phyloP scores from a whole-genome alignment of 2,797 vertebrate species.

The Lophius americanus region DNA sequence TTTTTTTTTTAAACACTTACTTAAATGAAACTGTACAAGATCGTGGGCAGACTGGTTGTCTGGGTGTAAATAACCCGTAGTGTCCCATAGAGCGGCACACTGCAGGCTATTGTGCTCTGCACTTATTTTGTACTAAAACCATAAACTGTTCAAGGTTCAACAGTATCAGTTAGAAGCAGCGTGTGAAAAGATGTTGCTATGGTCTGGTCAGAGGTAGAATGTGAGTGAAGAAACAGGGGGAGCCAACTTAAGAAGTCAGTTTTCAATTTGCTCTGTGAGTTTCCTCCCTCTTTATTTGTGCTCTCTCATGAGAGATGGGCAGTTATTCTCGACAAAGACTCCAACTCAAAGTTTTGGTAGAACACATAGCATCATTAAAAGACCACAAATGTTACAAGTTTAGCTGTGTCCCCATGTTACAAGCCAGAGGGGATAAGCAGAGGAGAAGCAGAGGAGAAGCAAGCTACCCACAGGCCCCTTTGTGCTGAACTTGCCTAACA shows the following conservation, averaged over 20 bases:
- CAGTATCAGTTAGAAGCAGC: constrained; percentile 72
- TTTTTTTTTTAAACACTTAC: constrained; percentile 32
- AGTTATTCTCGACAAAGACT: not conserved
- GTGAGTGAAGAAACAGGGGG: constrained; percentile 34
- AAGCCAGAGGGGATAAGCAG: constrained; percentile 35
- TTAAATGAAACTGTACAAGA: constrained; percentile 54
- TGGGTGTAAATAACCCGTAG: constrained; percentile 72
- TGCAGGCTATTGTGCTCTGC: constrained; percentile 60
- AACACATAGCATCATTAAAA: constrained; percentile 7
- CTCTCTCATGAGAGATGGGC: constrained; percentile 7
- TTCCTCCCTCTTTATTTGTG: constrained; percentile 3
- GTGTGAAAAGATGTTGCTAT: constrained; percentile 64
- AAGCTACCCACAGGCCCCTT: constrained; percentile 61
- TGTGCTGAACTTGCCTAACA: constrained; percentile 29
- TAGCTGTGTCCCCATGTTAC: constrained; percentile 23
- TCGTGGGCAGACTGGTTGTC: constrained; percentile 57
- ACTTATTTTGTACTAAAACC: constrained; percentile 62
- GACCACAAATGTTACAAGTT: constrained; percentile 11
- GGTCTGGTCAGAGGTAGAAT: constrained; percentile 65
- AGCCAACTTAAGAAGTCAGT: constrained; percentile 29
- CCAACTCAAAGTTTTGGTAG: not conserved
- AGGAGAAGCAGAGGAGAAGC: constrained; percentile 42
- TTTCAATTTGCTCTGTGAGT: constrained; percentile 30
- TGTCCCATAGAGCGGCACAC: constrained; percentile 69
- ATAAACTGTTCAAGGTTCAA: constrained; percentile 47